Conservation (phyloP, 2,888 invertebrate genomes). For the Tetragonula carbonaria region DNA sequence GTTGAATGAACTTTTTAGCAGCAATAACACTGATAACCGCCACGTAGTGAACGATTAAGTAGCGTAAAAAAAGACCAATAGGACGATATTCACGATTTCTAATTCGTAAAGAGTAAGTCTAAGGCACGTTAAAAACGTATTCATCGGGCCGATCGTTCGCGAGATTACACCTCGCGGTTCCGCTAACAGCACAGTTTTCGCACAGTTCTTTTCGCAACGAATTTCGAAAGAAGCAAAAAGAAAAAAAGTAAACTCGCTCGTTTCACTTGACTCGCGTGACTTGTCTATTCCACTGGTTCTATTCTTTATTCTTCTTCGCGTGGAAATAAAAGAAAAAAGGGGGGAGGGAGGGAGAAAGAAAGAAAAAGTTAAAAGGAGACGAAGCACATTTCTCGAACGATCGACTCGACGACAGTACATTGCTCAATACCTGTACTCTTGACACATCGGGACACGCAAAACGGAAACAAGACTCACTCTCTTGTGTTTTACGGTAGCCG, state of each 20-base stretch:
- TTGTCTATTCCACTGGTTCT: no score
- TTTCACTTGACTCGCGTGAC: background rate
- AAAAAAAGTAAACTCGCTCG: no score
- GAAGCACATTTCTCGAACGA: conserved; percentile 19
- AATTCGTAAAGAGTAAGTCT: conserved; percentile 69
- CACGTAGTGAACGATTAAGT: conserved; percentile 66
- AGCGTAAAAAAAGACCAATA: conserved; percentile 70
- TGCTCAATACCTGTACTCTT: conserved; percentile 65
- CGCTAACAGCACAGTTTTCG: no score
- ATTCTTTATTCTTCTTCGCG: background rate
- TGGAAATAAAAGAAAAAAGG: no score
- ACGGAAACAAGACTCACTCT: conserved; percentile 54
- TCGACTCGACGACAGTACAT: conserved; percentile 61
- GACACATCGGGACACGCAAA: conserved; percentile 48
- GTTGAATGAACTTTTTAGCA: conserved; percentile 65
- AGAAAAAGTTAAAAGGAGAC: background rate
- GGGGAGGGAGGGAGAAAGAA: no score
- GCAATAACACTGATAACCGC: conserved; percentile 68
- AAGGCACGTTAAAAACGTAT: conserved; percentile 48
- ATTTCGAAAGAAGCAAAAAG: no score
- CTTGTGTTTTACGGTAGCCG: conserved; percentile 53
- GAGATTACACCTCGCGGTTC: conserved; percentile 6
- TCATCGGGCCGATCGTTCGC: conserved; percentile 34
- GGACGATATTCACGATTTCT: conserved; percentile 69
- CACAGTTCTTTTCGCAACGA: no score